These are phyloP conservation scores for Patiria miniata DNA, from an alignment of 35 echinoderm and acorn worm genomes.

Conservation along the genomic window DNA sequence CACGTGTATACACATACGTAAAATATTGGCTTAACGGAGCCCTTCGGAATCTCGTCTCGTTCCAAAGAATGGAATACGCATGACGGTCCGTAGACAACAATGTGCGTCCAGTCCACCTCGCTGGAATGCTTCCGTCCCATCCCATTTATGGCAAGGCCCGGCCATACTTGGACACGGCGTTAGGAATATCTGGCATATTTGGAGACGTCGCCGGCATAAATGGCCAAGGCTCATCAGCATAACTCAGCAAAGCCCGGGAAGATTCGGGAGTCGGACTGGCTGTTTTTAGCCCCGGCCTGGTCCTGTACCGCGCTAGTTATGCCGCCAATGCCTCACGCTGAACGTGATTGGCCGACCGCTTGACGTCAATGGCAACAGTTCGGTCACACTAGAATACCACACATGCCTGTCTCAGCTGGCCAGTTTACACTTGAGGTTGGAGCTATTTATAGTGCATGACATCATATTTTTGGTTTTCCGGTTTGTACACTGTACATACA, in stretches of 20 bases:
- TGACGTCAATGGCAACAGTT: slow-evolving; percentile 41
- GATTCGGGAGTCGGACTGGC: neutral
- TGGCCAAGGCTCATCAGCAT: slow-evolving; percentile 27
- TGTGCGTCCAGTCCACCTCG: neutral
- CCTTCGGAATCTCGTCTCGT: no score
- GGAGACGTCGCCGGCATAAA: neutral
- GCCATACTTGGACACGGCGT: slow-evolving; percentile 6
- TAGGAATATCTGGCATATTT: slow-evolving; percentile 22
- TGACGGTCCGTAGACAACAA: slow-evolving; percentile 21
- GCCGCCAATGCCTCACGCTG: slow-evolving; percentile 19
- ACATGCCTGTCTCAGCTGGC: slow-evolving; percentile 10
- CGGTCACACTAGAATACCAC: slow-evolving; percentile 21
- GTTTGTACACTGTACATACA: neutral
- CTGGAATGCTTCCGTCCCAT: neutral
- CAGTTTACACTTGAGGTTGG: slow-evolving; percentile 18
- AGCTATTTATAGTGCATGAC: slow-evolving; percentile 20
- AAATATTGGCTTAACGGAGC: no score
- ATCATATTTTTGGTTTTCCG: neutral
- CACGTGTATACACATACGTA: no score
- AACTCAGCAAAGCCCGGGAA: neutral
- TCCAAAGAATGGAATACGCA: neutral
- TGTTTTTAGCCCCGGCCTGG: slow-evolving; percentile 9
- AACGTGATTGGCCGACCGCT: slow-evolving; percentile 12
- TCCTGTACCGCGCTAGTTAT: slow-evolving; percentile 12
- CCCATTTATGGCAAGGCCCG: neutral